Conservation (phyloP, 2,888 invertebrate species). For the Keiferia lycopersicella region DNA sequence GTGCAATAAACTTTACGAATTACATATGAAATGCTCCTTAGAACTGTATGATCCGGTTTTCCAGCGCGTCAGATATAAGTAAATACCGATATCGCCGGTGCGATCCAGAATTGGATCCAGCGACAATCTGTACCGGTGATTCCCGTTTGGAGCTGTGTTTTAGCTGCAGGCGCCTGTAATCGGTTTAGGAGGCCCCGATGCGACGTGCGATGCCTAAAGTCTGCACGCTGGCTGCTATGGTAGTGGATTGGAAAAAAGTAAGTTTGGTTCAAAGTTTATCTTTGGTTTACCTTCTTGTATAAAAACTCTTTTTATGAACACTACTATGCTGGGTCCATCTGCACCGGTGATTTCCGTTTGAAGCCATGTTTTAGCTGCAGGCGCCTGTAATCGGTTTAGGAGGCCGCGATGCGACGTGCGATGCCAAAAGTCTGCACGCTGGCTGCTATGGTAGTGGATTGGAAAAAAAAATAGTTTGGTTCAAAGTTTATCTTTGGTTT, state of each 20-base stretch:
- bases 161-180: slow-evolving; percentile 54
- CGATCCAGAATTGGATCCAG: slow-evolving; percentile 40
- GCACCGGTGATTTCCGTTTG: slow-evolving; percentile 50
- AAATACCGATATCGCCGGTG: slow-evolving; percentile 21
- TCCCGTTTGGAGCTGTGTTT: slow-evolving; percentile 59
- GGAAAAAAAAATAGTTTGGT: no score
- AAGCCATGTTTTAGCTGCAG: slow-evolving; percentile 57
- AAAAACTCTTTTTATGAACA: no score
- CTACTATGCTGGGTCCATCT: slow-evolving; percentile 34
- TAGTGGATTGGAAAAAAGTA: background rate
- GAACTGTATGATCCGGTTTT: slow-evolving; percentile 8
- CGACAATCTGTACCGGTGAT: slow-evolving; percentile 45
- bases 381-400: slow-evolving; percentile 61
- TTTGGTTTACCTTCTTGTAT: background rate
- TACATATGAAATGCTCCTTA: background rate
- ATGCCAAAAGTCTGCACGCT: slow-evolving; percentile 43
- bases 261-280: no score
- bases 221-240: slow-evolving; percentile 18
- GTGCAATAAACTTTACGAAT: no score
- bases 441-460: background rate
- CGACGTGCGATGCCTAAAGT: slow-evolving; percentile 56
- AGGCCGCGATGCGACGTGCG: slow-evolving; percentile 53
- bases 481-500: no score
- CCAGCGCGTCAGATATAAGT: slow-evolving; percentile 14
- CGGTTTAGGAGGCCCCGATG: slow-evolving; percentile 52